phyloP scores from a whole-genome alignment of 2,797 vertebrate species.

The Argya squamiceps region DNA sequence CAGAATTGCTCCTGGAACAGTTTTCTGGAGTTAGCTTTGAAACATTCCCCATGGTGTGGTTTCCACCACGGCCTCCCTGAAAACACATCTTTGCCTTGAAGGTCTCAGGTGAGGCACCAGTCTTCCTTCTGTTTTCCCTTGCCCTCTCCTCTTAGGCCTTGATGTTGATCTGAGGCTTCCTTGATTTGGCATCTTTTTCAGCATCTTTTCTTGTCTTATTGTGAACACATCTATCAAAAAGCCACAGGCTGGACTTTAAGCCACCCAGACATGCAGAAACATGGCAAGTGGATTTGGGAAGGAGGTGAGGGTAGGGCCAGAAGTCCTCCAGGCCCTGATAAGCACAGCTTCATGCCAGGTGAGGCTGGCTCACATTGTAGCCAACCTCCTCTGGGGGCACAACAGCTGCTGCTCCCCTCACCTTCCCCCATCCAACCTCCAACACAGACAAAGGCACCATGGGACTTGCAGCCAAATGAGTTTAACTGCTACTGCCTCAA shows the following conservation, averaged over 20 bases:
- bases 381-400: rapidly evolving
- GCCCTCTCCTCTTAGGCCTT: not conserved
- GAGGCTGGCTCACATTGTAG: not conserved
- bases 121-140: not conserved
- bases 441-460: not conserved
- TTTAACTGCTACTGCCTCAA: not conserved
- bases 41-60: not conserved
- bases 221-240: not conserved
- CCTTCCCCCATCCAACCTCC: not conserved
- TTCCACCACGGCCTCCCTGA: not conserved
- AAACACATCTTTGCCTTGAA: not conserved
- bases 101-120: rapidly evolving
- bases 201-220: not conserved
- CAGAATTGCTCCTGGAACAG: not conserved
- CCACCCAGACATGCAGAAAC: not conserved
- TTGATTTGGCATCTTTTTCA: not conserved
- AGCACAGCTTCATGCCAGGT: not conserved
- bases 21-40: not conserved
- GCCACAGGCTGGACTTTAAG: not conserved
- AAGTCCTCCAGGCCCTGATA: not conserved
- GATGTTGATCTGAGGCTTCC: not conserved
- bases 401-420: not conserved
- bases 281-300: not conserved
- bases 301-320: not conserved
- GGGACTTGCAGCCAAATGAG: not conserved